A percentile compares a stretch with the other conserved stretches of the same genome.
These are phyloP conservation scores for Galerucella pusilla DNA, from an alignment of 2,888 invertebrate genomes.

Conservation along the genomic window DNA sequence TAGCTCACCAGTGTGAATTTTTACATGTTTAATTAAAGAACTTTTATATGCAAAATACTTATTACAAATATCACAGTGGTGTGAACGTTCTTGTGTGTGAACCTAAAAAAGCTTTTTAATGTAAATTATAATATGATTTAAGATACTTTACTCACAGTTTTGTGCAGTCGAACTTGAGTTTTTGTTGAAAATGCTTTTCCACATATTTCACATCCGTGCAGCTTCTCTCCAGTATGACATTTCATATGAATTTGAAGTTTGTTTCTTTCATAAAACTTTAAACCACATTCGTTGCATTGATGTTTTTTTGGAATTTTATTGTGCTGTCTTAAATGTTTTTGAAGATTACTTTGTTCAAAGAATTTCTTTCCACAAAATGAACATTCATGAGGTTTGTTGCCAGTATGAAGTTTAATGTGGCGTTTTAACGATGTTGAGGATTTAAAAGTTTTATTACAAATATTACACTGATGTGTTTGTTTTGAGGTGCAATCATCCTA, in stretches of 20 bases:
- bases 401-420: constrained; percentile 50
- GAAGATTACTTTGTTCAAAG: constrained; percentile 51
- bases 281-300: constrained; percentile 54
- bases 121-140: not conserved
- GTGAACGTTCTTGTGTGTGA: constrained; percentile 53
- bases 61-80: constrained; percentile 52
- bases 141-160: constrained; percentile 46
- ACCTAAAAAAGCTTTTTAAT: constrained; percentile 40
- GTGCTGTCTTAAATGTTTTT: constrained; percentile 53
- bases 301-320: constrained; percentile 52
- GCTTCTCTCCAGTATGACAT: constrained; percentile 56
- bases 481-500: not conserved
- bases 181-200: constrained; percentile 50
- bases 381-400: constrained; percentile 46
- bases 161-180: constrained; percentile 53
- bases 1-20: constrained; percentile 51
- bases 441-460: constrained; percentile 49
- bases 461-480: constrained; percentile 42
- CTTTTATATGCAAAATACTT: constrained; percentile 54
- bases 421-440: constrained; percentile 47
- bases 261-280: constrained; percentile 55
- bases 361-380: constrained; percentile 49
- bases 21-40: constrained; percentile 53
- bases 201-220: constrained; percentile 52
- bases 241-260: constrained; percentile 54